phyloP scores from a whole-genome alignment of 2,113 vertebrate genomes.

The Grallaria varia region DNA sequence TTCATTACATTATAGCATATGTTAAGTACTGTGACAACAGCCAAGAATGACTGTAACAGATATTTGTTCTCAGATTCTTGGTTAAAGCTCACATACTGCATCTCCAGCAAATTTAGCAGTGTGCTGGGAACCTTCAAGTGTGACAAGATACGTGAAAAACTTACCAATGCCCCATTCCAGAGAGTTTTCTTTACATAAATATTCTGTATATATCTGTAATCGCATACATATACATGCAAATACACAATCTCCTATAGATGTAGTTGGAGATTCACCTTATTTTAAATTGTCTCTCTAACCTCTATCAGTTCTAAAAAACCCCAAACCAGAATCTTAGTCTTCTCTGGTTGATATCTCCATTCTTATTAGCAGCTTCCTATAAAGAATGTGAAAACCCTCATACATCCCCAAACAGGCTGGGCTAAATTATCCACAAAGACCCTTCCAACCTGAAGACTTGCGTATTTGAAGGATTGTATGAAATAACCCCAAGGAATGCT shows the following conservation, averaged over 20 bases:
- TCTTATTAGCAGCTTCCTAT: neutral
- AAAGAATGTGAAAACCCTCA: neutral
- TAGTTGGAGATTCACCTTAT: neutral
- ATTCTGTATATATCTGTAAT: neutral
- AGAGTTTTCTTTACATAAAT: neutral
- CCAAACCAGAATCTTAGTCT: neutral
- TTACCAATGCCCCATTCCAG: neutral
- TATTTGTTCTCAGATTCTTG: neutral
- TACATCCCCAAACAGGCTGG: neutral
- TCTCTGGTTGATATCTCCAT: neutral
- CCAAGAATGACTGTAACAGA: neutral
- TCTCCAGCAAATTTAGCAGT: neutral
- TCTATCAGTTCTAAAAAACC: neutral
- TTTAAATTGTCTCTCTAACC: neutral
- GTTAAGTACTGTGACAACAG: neutral
- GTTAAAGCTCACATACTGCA: neutral
- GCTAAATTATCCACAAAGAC: neutral
- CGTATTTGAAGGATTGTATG: too few relatives aligned
- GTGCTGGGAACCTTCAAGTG: neutral
- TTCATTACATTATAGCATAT: neutral
- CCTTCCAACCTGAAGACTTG: neutral
- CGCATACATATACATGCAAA: rapidly evolving
- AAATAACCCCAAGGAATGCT: neutral
- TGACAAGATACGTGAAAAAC: neutral
- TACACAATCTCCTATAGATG: neutral